Base-by-base conservation (phyloP, 2,888 invertebrate genomes). In the Leucoptera coffeella region DNA sequence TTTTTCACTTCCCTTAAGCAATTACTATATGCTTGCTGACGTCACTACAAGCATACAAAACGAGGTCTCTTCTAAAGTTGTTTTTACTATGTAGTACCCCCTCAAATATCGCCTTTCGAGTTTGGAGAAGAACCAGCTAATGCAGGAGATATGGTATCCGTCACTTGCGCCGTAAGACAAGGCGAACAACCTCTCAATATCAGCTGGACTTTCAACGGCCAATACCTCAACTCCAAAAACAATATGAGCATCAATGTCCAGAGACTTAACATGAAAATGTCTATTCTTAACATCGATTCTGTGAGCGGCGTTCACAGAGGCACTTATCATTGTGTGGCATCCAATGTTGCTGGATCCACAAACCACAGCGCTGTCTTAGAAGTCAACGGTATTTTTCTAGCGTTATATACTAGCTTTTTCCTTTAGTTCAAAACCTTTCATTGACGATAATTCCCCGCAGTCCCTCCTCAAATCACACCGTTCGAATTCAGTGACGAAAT, bases 161-260 rank as follows among this genome's bases (percentile, higher is more conserved):
- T 82, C 30, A 74, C 78, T 33, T 85, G 85, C 53, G 78, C 81
- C 25, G 74, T 83, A 25, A 75, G 76, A 43, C 84, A 85, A 50
- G 86, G 90, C 31, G 89, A 90, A 55, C 75, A 80, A 40, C 90
- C 90, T 2, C 69, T 91, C 34, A 78, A 80, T 37, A 76, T 87
- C 32, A 74, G 74, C 32, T 87, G 86, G 87, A 73, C 74, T 15
- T 65, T 74, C 38, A 74, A 77, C 35, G 74, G 75, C 38, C 43
- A 58, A 36, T 35, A 60, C 10, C 64, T 79, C 35, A 48, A 65
- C 25, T 61, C 59, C 41, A 67, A 61, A 41, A 77, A 77, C 34
- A 53, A 58, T 35, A 50, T 76, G 45, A 78, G 77, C 39, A 76
- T 80, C 30, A 54, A 76, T 27, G 55, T 79, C 23, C 75, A 74